Evolutionary conservation across 1,140 invertebrate genomes (phyloP).

Genomic region (Drosophila asahinai): DNA sequence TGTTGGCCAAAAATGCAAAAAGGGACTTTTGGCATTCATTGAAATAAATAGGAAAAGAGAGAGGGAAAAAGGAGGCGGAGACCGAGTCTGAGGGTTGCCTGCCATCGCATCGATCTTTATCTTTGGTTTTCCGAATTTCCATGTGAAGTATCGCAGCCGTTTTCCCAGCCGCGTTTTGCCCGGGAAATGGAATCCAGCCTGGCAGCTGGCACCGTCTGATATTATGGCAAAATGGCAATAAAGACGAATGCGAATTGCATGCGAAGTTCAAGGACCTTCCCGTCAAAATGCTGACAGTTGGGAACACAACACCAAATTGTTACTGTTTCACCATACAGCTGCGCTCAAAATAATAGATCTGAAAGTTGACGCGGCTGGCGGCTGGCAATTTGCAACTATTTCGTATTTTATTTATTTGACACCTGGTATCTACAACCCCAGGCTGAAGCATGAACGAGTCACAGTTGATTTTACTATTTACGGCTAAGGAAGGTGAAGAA

Average conservation of each 20-base stretch:
- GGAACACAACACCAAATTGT: conserved; percentile 19
- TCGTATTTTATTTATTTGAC: background rate
- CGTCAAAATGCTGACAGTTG: conserved; percentile 44
- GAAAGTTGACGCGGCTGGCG: background rate
- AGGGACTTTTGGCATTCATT: conserved; percentile 12
- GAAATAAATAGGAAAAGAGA: conserved; percentile 2
- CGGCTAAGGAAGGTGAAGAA: no score
- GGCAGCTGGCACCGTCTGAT: conserved; percentile 22
- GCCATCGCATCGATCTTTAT: conserved; percentile 39
- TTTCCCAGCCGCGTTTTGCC: conserved; percentile 9
- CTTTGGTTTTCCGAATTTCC: conserved; percentile 42
- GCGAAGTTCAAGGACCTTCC: conserved; percentile 55
- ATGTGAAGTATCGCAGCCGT: conserved; percentile 22
- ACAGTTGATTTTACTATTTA: no score
- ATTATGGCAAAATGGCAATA: conserved; percentile 32
- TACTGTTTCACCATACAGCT: conserved; percentile 19
- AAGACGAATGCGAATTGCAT: conserved; percentile 25
- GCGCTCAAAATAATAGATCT: background rate
- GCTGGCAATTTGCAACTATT: background rate
- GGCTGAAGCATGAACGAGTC: no score
- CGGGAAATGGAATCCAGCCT: conserved; percentile 23
- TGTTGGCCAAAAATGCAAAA: conserved; percentile 22
- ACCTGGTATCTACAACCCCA: no score
- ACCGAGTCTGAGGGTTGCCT: conserved; percentile 6
- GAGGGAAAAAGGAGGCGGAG: background rate